phyloP scores from a whole-genome alignment of 2,888 invertebrate species.

The Baronia brevicornis region DNA sequence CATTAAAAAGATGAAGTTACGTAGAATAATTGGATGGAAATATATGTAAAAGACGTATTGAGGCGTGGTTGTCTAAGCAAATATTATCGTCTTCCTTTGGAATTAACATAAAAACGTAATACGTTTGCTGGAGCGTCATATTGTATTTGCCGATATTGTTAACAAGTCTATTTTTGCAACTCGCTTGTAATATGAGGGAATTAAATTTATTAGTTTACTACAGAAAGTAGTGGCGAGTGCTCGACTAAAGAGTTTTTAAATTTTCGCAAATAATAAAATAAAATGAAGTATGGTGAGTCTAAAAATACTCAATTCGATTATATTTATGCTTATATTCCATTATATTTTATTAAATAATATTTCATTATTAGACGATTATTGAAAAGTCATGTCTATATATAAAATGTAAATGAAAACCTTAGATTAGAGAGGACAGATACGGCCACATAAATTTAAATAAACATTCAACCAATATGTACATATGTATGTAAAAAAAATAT shows the following conservation, averaged over 20 bases:
- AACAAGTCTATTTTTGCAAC: conserved; percentile 5
- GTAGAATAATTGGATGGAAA: too few species aligned
- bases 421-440: too few species aligned
- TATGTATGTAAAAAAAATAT: too few species aligned
- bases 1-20: too few species aligned
- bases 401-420: too few species aligned
- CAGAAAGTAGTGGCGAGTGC: not conserved
- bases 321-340: too few species aligned
- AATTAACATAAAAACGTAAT: conserved; percentile 9
- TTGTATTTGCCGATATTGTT: conserved; percentile 4
- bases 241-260: conserved; percentile 1
- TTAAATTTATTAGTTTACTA: conserved; percentile 3
- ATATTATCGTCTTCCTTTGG: conserved; percentile 8
- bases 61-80: conserved; percentile 12
- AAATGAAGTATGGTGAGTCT: conserved; percentile 7
- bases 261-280: conserved; percentile 3
- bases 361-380: too few species aligned
- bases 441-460: too few species aligned
- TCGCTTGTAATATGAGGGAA: not conserved
- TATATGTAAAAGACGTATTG: not conserved
- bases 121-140: conserved; percentile 1
- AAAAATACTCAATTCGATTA: too few species aligned
- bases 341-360: too few species aligned
- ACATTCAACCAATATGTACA: too few species aligned
- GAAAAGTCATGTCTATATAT: too few species aligned